Evolutionary conservation across 2,888 invertebrate species (phyloP).

Genomic region (Lampropteryx suffumata): DNA sequence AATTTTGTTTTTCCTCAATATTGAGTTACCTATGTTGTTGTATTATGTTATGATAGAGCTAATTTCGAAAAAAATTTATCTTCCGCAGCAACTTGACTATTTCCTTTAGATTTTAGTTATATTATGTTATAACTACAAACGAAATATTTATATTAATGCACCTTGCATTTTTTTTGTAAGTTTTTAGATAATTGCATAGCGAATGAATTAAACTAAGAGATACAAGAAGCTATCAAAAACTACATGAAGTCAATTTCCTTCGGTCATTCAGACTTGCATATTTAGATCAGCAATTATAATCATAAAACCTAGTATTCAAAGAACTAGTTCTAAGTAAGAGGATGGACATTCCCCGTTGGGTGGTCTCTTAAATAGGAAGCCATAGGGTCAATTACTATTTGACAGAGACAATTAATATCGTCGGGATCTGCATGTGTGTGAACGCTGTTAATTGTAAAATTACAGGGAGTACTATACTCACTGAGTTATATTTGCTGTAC

Average conservation of each 20-base stretch:
- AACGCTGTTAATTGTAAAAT: slow-evolving; percentile 24
- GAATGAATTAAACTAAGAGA: too few species aligned
- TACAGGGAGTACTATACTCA: slow-evolving; percentile 3
- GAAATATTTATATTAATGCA: too few species aligned
- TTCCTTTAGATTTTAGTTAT: too few species aligned
- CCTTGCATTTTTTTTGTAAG: too few species aligned
- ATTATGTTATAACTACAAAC: too few species aligned
- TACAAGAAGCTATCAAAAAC: neutral
- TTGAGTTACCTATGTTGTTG: slow-evolving; percentile 32
- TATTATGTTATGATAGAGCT: slow-evolving; percentile 23
- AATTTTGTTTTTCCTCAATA: slow-evolving; percentile 36
- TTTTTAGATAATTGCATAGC: too few species aligned
- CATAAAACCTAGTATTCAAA: neutral
- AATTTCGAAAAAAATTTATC: slow-evolving; percentile 15
- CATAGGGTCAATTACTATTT: slow-evolving; percentile 69
- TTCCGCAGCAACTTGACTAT: too few species aligned
- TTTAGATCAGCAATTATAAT: neutral
- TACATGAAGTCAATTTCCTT: neutral
- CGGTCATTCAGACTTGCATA: neutral
- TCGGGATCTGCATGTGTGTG: slow-evolving; percentile 26
- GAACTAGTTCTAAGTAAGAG: slow-evolving; percentile 8
- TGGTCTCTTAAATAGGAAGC: slow-evolving; percentile 66
- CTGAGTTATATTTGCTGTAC: neutral
- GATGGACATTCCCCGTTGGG: slow-evolving; percentile 38
- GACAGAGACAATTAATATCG: slow-evolving; percentile 59